Evolutionary conservation across 2,888 invertebrate genomes (phyloP).

Genomic region (Rhogogaster chlorosoma): DNA sequence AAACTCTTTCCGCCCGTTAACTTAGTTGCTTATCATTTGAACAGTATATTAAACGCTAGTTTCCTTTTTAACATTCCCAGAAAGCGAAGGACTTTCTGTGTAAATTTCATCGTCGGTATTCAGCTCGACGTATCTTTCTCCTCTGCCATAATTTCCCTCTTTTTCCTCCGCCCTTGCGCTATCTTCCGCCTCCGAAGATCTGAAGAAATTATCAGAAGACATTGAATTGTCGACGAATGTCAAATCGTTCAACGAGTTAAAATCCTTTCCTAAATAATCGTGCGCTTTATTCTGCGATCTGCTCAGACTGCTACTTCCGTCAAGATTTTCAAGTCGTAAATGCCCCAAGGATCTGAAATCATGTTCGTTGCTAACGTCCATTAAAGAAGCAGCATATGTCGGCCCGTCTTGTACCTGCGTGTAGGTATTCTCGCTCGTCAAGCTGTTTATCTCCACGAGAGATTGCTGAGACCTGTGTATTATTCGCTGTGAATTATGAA

Average conservation of each 20-base stretch:
- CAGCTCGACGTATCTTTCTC: slow-evolving; percentile 56
- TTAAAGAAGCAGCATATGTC: slow-evolving; percentile 52
- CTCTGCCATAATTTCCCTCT: slow-evolving; percentile 57
- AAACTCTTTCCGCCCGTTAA: not conserved
- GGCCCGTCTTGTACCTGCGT: slow-evolving; percentile 45
- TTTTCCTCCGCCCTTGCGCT: slow-evolving; percentile 60
- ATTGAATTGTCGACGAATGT: slow-evolving; percentile 61
- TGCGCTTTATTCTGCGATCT: slow-evolving; percentile 52
- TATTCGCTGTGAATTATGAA: slow-evolving; percentile 62
- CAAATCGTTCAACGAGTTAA: slow-evolving; percentile 65
- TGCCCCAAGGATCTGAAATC: slow-evolving; percentile 58
- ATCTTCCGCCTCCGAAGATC: slow-evolving; percentile 60
- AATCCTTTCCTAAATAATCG: slow-evolving; percentile 60
- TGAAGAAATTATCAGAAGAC: slow-evolving; percentile 54
- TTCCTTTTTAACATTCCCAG: slow-evolving; percentile 70
- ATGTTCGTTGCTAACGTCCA: slow-evolving; percentile 60
- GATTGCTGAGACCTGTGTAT: slow-evolving; percentile 62
- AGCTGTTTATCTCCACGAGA: slow-evolving; percentile 62
- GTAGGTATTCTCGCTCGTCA: slow-evolving; percentile 63
- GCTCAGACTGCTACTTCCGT: slow-evolving; percentile 12
- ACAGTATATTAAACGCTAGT: slow-evolving; percentile 70
- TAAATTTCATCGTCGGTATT: slow-evolving; percentile 58
- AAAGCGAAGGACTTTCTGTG: slow-evolving; percentile 58
- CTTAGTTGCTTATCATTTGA: not conserved
- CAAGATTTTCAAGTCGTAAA: slow-evolving; percentile 54